Conservation (phyloP, 2,113 vertebrate species). For the Aplodontia rufa region DNA sequence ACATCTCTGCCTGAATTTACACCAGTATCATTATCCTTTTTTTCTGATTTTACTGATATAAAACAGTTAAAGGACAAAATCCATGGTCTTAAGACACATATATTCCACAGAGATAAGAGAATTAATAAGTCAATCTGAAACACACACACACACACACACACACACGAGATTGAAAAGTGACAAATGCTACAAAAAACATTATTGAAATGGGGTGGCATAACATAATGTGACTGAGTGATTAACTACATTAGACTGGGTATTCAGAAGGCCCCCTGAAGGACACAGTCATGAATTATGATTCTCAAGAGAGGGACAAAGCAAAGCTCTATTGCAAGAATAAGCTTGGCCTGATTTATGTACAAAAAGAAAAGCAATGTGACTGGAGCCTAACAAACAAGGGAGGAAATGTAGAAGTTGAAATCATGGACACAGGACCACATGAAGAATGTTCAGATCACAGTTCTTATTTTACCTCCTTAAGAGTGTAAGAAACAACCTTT, state of each 20-base stretch:
- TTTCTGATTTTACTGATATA: too few species aligned
- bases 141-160: too few species aligned
- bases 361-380: constrained; percentile 20
- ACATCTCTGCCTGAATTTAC: too few species aligned
- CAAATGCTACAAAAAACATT: constrained; percentile 24
- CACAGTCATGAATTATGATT: neutral
- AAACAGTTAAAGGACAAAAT: neutral
- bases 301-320: neutral
- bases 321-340: neutral
- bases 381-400: neutral
- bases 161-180: neutral
- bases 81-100: neutral
- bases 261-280: constrained; percentile 11
- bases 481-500: neutral
- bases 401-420: neutral
- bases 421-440: neutral
- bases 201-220: neutral
- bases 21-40: too few species aligned
- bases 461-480: neutral
- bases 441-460: neutral
- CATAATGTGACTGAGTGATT: neutral
- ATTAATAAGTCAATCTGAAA: neutral
- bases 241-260: neutral
- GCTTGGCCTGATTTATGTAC: neutral
- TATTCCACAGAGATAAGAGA: neutral